Evolutionary conservation across 2,113 vertebrate genomes (phyloP).

Genomic region (Phasianus colchicus): DNA sequence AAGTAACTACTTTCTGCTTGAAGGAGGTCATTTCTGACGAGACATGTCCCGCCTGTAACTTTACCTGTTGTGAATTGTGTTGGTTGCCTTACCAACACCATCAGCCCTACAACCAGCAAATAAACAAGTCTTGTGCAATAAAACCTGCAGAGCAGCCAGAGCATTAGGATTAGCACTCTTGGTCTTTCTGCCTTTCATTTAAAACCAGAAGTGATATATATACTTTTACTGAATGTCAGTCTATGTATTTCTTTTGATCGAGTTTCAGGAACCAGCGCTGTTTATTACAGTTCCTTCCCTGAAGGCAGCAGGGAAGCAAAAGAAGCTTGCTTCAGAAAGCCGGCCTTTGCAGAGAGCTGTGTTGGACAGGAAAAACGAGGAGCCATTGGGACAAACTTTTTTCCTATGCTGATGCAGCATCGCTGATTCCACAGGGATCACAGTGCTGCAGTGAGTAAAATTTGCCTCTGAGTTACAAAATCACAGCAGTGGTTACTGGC

Average conservation of each 20-base stretch:
- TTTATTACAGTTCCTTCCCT: background rate
- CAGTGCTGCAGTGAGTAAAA: background rate
- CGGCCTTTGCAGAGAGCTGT: background rate
- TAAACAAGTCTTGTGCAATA: background rate
- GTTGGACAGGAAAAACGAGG: background rate
- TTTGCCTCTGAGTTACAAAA: background rate
- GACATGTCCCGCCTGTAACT: background rate
- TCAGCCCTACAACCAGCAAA: background rate
- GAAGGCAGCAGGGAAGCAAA: background rate
- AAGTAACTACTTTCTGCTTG: background rate
- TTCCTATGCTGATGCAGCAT: background rate
- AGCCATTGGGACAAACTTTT: background rate
- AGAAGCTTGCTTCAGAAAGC: background rate
- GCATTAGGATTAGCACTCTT: background rate
- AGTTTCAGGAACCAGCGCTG: background rate
- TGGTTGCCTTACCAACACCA: background rate
- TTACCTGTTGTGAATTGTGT: background rate
- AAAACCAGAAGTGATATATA: background rate
- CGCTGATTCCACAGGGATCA: background rate
- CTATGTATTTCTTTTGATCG: background rate
- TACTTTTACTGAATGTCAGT: background rate
- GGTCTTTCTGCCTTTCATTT: background rate
- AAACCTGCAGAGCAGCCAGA: background rate
- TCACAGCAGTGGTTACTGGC: background rate
- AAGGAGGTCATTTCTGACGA: background rate